Conservation (phyloP, 2,888 invertebrate species). For the Himalopsyche japonica region DNA sequence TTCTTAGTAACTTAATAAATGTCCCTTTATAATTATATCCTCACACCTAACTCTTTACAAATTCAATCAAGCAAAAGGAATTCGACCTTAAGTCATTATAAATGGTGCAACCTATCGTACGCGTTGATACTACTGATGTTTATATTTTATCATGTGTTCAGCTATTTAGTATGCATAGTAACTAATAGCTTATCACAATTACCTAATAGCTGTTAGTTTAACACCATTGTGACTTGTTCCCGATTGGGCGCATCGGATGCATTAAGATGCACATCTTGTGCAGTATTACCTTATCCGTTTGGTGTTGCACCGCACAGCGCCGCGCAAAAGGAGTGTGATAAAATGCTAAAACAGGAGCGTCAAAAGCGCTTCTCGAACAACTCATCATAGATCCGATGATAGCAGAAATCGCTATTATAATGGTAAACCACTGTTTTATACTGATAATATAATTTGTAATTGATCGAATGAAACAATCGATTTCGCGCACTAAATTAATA, state of each 20-base stretch:
- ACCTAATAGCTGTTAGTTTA: background rate
- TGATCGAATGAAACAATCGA: too few relatives aligned
- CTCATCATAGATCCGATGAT: background rate
- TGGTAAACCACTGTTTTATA: too few relatives aligned
- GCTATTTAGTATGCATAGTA: background rate
- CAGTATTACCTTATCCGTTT: background rate
- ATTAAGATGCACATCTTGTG: constrained; percentile 1
- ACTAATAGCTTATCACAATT: background rate
- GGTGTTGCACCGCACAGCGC: background rate
- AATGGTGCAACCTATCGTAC: background rate
- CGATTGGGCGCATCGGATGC: background rate
- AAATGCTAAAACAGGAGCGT: background rate
- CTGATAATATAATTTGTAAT: too few relatives aligned
- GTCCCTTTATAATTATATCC: too few relatives aligned
- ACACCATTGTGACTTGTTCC: constrained; percentile 1
- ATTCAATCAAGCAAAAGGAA: background rate
- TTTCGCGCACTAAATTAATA: too few relatives aligned
- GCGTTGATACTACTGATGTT: background rate
- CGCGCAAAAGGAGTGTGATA: background rate
- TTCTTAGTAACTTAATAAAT: too few relatives aligned
- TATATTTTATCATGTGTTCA: background rate
- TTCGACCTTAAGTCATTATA: background rate
- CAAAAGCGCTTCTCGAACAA: background rate
- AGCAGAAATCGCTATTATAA: too few relatives aligned
- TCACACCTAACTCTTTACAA: too few relatives aligned